phyloP scores from a whole-genome alignment of 2,888 invertebrate genomes.

The Philhelius pedissequus region DNA sequence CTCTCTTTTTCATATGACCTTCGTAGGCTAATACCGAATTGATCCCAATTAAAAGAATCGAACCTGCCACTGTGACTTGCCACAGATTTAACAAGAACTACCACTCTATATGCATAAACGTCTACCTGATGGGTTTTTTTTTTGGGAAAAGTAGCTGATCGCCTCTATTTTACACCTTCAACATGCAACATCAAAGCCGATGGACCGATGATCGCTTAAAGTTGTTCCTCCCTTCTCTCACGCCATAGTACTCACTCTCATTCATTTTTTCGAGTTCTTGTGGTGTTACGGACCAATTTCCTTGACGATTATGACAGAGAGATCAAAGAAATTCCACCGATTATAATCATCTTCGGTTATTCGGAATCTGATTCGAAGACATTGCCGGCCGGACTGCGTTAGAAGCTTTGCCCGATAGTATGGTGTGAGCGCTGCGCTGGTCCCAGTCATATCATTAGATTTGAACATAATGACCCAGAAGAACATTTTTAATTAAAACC shows the following conservation, averaged over 20 bases:
- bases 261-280: constrained; percentile 49
- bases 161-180: constrained; percentile 68
- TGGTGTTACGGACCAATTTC: constrained; percentile 61
- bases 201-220: constrained; percentile 8
- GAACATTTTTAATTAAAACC: constrained; percentile 67
- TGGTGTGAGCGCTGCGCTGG: constrained; percentile 60
- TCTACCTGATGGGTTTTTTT: constrained; percentile 40
- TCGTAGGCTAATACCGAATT: constrained; percentile 42
- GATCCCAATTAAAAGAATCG: constrained; percentile 64
- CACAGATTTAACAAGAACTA: constrained; percentile 10
- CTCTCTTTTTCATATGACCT: constrained; percentile 1
- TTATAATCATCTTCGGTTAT: constrained; percentile 61
- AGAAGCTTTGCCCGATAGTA: constrained; percentile 42
- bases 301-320: constrained; percentile 65
- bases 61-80: constrained; percentile 55
- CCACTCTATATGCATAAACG: background rate
- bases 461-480: constrained; percentile 60
- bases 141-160: constrained; percentile 51
- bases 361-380: constrained; percentile 27
- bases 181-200: constrained; percentile 61
- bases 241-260: constrained; percentile 10
- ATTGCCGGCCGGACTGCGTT: constrained; percentile 37
- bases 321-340: constrained; percentile 69
- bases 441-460: constrained; percentile 67
- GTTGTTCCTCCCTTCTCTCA: constrained; percentile 6